Percentiles rank a stretch among this genome's conserved stretches.
phyloP scores from a whole-genome alignment of 2,113 vertebrate species.

The Trematocara marginatum region DNA sequence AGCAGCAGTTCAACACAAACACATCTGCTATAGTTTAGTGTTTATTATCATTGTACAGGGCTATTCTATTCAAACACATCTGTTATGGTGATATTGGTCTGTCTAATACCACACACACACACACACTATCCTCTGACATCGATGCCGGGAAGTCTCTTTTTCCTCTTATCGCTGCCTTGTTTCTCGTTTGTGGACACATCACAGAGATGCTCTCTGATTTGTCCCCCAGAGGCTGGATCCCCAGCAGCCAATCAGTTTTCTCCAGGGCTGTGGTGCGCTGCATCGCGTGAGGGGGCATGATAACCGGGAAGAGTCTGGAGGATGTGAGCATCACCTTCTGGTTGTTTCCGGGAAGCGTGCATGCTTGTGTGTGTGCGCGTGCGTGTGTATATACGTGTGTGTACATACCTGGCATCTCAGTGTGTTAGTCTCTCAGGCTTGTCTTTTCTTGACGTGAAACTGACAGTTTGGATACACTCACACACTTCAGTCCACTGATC shows the following conservation, averaged over 20 bases:
- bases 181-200: not conserved
- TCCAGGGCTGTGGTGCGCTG: not conserved
- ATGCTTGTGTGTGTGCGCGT: not conserved
- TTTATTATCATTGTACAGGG: not conserved
- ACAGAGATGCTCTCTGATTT: not conserved
- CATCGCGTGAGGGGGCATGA: conserved; percentile 30
- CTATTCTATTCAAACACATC: not conserved
- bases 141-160: conserved; percentile 7
- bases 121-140: not conserved
- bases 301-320: conserved; percentile 35
- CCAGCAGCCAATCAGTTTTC: conserved; percentile 17
- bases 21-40: not conserved
- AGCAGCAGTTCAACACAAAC: not conserved
- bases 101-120: not conserved
- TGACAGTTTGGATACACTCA: not conserved
- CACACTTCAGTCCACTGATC: not conserved
- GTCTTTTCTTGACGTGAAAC: fast-evolving
- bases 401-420: not conserved
- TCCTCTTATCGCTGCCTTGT: not conserved
- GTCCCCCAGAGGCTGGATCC: not conserved
- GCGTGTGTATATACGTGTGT: not conserved
- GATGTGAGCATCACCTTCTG: not conserved
- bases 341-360: conserved; percentile 41
- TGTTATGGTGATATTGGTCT: not conserved
- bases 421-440: not conserved